These are phyloP conservation scores for Sceliomorpha sp. DNA, from an alignment of 2,888 invertebrate genomes.

Conservation along the genomic window DNA sequence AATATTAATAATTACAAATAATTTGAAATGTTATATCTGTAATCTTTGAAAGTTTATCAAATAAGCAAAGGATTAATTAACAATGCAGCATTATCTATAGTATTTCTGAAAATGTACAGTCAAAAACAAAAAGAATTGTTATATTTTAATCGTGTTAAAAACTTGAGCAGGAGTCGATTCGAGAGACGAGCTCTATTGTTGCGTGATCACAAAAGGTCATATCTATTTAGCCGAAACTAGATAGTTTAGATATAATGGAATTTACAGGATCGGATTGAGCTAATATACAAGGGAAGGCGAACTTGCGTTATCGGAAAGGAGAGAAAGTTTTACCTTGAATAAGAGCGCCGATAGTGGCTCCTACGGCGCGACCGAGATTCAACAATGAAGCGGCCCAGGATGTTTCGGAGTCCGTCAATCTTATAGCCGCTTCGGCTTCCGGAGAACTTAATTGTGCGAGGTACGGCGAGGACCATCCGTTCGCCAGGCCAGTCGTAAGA, in stretches of 20 bases:
- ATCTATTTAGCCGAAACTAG: not conserved
- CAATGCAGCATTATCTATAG: too few species aligned
- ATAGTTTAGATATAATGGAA: not conserved
- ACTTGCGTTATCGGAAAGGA: constrained; percentile 3
- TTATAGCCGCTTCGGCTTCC: constrained; percentile 59
- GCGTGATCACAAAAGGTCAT: not conserved
- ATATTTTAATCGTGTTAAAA: too few species aligned
- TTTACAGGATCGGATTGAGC: constrained; percentile 3
- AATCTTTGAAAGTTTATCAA: too few species aligned
- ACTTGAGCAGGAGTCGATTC: too few species aligned
- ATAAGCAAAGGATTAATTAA: too few species aligned
- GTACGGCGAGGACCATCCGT: constrained; percentile 77
- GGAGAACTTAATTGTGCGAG: constrained; percentile 70
- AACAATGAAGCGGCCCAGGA: constrained; percentile 76
- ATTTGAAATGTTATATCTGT: too few species aligned
- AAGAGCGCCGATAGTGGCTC: constrained; percentile 68
- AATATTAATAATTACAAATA: too few species aligned
- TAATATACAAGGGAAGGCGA: not conserved
- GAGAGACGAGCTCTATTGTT: too few species aligned
- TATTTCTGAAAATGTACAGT: too few species aligned
- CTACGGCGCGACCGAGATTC: constrained; percentile 71
- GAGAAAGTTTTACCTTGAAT: constrained; percentile 66
- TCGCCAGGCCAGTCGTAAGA: constrained; percentile 70
- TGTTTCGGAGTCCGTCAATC: constrained; percentile 67
- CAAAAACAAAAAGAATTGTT: too few species aligned